Evolutionary conservation across 2,113 vertebrate genomes (phyloP).

Genomic region (Leuciscus idus): DNA sequence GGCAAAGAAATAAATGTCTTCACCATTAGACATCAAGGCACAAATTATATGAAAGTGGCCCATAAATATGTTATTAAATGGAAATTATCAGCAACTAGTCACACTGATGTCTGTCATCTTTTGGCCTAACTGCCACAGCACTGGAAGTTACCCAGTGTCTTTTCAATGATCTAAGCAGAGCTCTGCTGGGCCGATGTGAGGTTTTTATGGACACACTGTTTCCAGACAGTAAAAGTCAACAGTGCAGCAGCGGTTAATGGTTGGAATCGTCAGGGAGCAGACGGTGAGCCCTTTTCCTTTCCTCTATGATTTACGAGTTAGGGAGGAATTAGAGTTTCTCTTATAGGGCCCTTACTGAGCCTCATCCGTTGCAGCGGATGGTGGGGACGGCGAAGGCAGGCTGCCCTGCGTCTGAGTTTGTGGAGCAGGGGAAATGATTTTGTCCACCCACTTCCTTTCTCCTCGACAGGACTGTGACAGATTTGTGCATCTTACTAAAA

Average conservation of each 20-base stretch:
- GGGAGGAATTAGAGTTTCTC: constrained; percentile 8
- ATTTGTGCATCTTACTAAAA: constrained; percentile 28
- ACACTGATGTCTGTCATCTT: neutral
- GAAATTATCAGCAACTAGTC: constrained; percentile 20
- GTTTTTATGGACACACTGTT: constrained; percentile 46
- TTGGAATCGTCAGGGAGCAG: neutral
- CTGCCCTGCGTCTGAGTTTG: neutral
- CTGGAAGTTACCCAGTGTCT: neutral
- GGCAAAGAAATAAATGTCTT: constrained; percentile 19
- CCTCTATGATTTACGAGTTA: constrained; percentile 39
- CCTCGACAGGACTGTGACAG: constrained; percentile 3
- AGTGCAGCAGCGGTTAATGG: constrained; percentile 18
- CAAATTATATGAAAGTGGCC: constrained; percentile 9
- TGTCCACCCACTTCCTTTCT: constrained; percentile 28
- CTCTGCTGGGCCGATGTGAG: neutral
- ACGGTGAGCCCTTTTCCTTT: neutral
- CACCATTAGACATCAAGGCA: neutral
- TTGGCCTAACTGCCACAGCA: neutral
- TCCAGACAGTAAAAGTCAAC: constrained; percentile 51
- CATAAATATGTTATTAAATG: constrained; percentile 15
- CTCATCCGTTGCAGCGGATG: neutral
- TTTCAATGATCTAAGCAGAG: constrained; percentile 33
- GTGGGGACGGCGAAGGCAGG: neutral
- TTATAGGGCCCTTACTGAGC: constrained; percentile 12
- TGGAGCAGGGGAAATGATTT: constrained; percentile 10